These are phyloP conservation scores for Gadus macrocephalus DNA, from an alignment of 2,113 vertebrate species.

Conservation along the genomic window DNA sequence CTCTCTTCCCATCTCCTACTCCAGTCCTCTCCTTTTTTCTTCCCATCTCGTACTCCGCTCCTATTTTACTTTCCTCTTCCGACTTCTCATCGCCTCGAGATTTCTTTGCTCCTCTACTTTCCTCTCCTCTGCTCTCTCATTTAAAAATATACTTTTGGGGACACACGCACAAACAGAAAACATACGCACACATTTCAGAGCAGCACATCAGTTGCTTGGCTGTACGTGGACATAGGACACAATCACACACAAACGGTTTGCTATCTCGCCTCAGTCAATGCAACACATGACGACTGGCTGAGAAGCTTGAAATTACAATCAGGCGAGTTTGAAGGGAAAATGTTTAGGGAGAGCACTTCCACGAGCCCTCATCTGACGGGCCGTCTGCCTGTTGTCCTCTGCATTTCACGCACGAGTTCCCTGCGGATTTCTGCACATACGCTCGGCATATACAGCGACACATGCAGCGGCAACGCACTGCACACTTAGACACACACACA, in stretches of 20 bases:
- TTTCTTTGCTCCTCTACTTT: slow-evolving; percentile 10
- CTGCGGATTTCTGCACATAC: no score
- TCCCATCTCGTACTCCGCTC: not conserved
- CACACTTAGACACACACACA: not conserved
- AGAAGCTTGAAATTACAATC: slow-evolving; percentile 37
- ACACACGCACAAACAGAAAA: not conserved
- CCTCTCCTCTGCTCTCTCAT: no score
- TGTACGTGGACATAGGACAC: slow-evolving; percentile 5
- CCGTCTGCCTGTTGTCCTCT: no score
- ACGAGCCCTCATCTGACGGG: not conserved
- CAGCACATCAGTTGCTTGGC: no score
- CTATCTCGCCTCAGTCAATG: slow-evolving; percentile 57
- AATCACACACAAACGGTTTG: slow-evolving; percentile 13
- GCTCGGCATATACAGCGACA: no score
- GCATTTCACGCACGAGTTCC: no score
- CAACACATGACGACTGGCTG: slow-evolving; percentile 41
- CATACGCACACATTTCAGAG: no score
- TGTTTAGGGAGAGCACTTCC: not conserved
- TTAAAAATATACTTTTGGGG: no score
- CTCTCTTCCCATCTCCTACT: not conserved
- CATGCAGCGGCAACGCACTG: no score
- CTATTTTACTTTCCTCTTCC: not conserved
- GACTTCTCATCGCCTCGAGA: not conserved
- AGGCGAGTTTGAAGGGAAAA: slow-evolving; percentile 19
- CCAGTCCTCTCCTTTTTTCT: slow-evolving; percentile 11